These are phyloP conservation scores for Tetramorium simillimum DNA, from an alignment of 1,140 invertebrate genomes.

Conservation along the genomic window DNA sequence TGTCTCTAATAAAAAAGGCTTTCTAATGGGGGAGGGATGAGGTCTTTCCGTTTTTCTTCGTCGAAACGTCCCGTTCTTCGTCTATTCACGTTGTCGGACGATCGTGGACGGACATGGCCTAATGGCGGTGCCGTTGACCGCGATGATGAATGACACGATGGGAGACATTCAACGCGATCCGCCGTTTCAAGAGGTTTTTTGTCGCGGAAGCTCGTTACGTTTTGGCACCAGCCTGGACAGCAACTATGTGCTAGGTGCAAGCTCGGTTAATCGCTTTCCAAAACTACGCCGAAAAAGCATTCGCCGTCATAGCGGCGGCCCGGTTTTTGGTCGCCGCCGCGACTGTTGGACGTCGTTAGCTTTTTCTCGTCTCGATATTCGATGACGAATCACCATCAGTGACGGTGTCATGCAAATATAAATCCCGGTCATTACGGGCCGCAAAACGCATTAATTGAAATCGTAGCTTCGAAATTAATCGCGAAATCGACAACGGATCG, in stretches of 20 bases:
- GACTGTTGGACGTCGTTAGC: conserved; percentile 46
- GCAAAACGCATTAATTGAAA: conserved; percentile 17
- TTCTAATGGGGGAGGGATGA: not conserved
- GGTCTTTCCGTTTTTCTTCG: conserved; percentile 19
- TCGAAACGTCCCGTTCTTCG: conserved; percentile 8
- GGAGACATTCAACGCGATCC: conserved; percentile 70
- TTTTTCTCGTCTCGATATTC: conserved; percentile 56
- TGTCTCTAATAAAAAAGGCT: not conserved
- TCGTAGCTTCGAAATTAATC: conserved; percentile 4
- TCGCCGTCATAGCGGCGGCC: conserved; percentile 27
- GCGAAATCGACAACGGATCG: not conserved
- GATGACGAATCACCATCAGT: conserved; percentile 48
- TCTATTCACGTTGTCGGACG: conserved; percentile 60
- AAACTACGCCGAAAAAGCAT: conserved; percentile 72
- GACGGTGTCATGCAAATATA: conserved; percentile 46
- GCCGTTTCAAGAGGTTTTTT: conserved; percentile 76
- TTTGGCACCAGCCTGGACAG: conserved; percentile 75
- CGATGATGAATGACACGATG: conserved; percentile 80
- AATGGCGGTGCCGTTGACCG: conserved; percentile 60
- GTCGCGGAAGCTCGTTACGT: conserved; percentile 77
- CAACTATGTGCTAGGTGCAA: conserved; percentile 70
- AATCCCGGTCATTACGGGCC: conserved; percentile 25
- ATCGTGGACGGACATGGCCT: conserved; percentile 57
- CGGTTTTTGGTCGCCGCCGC: conserved; percentile 64
- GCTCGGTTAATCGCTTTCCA: conserved; percentile 79